Percentiles rank a stretch among this genome's conserved stretches.
Evolutionary conservation across 37 sponge, comb jelly and placozoan genomes (phyloP).

Genomic region (Ephydatia muelleri): DNA sequence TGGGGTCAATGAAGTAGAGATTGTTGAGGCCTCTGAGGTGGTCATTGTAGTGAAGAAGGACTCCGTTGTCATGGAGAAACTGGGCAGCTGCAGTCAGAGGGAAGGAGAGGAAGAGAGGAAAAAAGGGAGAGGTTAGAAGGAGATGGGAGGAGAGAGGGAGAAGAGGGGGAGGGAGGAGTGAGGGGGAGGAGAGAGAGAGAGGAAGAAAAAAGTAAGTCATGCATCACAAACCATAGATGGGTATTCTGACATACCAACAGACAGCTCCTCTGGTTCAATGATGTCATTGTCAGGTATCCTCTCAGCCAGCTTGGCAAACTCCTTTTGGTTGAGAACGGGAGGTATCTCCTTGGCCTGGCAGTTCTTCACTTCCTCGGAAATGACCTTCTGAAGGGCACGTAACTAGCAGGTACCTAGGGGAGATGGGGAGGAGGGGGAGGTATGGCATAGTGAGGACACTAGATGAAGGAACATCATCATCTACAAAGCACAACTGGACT

Average conservation of each 20-base stretch:
- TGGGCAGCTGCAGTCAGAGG: constrained; percentile 77
- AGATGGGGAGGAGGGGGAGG: background rate
- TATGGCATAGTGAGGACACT: too few species aligned
- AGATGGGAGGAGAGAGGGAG: too few species aligned
- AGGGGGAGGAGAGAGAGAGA: too few species aligned
- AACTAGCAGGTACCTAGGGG: constrained; percentile 83
- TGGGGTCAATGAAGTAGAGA: constrained; percentile 95
- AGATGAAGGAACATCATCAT: too few species aligned
- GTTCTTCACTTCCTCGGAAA: constrained; percentile 60
- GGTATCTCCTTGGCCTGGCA: constrained; percentile 57
- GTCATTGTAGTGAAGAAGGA: constrained; percentile 93
- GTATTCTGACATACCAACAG: constrained; percentile 73
- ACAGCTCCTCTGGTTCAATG: constrained; percentile 74
- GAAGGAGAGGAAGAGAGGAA: too few species aligned
- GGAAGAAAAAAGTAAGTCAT: too few species aligned
- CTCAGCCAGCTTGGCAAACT: constrained; percentile 77
- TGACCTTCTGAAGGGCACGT: constrained; percentile 67
- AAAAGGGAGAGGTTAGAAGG: too few species aligned
- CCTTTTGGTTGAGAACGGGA: constrained; percentile 81
- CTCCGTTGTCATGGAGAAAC: constrained; percentile 94
- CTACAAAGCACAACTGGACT: too few species aligned
- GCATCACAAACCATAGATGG: too few species aligned
- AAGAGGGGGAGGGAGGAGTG: too few species aligned
- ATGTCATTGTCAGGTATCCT: constrained; percentile 72
- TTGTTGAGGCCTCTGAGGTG: constrained; percentile 85